Evolutionary conservation across 1,140 invertebrate genomes (phyloP).

Genomic region (Pseudomyrmex pallidus): DNA sequence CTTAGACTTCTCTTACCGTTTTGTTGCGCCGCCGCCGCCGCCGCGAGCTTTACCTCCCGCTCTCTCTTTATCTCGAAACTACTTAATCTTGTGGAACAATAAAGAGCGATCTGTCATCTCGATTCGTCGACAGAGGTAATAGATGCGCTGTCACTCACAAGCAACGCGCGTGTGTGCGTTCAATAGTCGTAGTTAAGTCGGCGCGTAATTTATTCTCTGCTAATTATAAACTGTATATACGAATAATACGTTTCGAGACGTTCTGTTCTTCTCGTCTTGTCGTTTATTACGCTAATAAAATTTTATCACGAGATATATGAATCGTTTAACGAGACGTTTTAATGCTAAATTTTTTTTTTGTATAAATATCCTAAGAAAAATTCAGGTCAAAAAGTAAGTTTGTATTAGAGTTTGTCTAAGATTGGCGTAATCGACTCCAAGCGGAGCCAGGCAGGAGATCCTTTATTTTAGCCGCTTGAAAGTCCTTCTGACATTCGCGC

Average conservation of each 20-base stretch:
- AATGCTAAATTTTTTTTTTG: neutral
- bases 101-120: conserved; percentile 12
- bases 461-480: conserved; percentile 31
- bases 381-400: neutral
- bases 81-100: conserved; percentile 36
- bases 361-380: neutral
- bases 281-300: conserved; percentile 5
- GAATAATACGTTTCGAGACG: neutral
- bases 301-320: neutral
- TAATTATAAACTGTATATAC: neutral
- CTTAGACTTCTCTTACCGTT: conserved; percentile 39
- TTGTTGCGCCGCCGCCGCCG: conserved; percentile 8
- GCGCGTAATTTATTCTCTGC: conserved; percentile 3
- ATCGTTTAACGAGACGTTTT: neutral
- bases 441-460: neutral
- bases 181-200: neutral
- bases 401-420: neutral
- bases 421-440: neutral
- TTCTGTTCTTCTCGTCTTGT: neutral
- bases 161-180: neutral
- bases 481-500: conserved; percentile 19
- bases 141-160: conserved; percentile 39
- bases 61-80: conserved; percentile 28
- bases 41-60: conserved; percentile 26
- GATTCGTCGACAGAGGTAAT: conserved; percentile 21